Evolutionary conservation across 2,888 invertebrate genomes (phyloP), one percentile per base, ranked within the genome.

Genomic region (Elgonia sp.): DNA sequence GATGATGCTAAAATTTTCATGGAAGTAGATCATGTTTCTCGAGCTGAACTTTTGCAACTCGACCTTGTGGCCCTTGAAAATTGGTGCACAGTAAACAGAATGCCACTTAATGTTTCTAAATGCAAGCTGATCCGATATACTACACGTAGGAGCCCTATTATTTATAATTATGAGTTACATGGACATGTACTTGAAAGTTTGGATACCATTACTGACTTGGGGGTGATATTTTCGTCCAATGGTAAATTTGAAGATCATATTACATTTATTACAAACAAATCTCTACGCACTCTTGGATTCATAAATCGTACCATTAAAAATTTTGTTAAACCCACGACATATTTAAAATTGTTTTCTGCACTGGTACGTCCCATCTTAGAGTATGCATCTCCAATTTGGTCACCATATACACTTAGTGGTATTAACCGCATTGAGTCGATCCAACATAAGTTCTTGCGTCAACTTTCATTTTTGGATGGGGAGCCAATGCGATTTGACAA

Each of bases 1-100:
- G 69, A 80, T 42, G 60, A 80, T 70, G 57, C 60, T 7, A 80
- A 79, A 63, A 55, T 79, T 16, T 79, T 8, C 40, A 18, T 55
- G 37, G 12, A 16, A 40, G 57, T 79, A 16, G 16, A 63, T 39
- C n/a, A 10, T 57, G 16, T 57, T 16, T 63, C 63, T n/a, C 40
- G 8, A n/a, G 39, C 63, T n/a, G 63, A 63, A 18, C 40, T 63
- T 14, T 63, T 63, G 39, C 63, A 63, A 37, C 10, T n/a, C 16
- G 63, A 63, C 63, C 10, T 63, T 18, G 39, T 7, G 39, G 12
- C 63, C 39, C 6, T 63, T 7, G 63, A 63, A 63, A 63, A 63
- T 39, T 63, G 63, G 63, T 63, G 63, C 18, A 20, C 39, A 40
- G 37, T 18, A 8, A 63, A 63, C 39, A 39, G 39, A 39, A 10